Base-by-base conservation (phyloP, 2,888 invertebrate species). In the Linyphia triangularis region DNA sequence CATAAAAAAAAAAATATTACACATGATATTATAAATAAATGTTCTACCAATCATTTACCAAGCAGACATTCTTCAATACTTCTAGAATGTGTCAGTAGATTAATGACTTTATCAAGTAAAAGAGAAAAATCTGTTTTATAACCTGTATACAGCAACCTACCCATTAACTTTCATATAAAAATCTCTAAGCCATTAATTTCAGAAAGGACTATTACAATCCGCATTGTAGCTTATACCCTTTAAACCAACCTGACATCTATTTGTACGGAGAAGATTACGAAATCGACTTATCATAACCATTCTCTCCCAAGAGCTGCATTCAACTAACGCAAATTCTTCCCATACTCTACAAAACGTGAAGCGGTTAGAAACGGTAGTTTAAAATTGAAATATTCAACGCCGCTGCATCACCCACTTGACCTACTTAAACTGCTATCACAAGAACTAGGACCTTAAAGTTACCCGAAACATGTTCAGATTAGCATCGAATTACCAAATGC, bases 331-430 rank as follows among this genome's bases (percentile, higher is more conserved):
- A n/a, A 43, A 43, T 19, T 22, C 63, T 26, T n/a, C 19, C n/a
- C n/a, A n/a, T 72, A 65, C 57, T 33, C n/a, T 24, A 37, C 61
- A 40, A 77, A 77, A 61, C 63, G 59, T 59, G 61, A 63, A 37
- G 24, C 5, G 26, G 40, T 63, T 63, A 10, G 37, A 40, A 77
- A 63, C 40, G 7, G 37, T 63, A 37, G 77, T 59, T 77, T 63
- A 24, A 24, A 61, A 33, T 40, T 16, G 37, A 77, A 73, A 61
- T 77, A 61, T 61, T 77, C 61, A 67, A n/a, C n/a, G 16, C 2
- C 2, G 6, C 33, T 19, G 30, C 33, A 63, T 77, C 77, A 40
- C 61, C 63, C 37, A 37, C 40, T 63, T n/a, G 77, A 63, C 77
- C 61, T 37, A 77, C 37, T 70, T 70, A 4, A 16, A 24, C n/a